Conservation (phyloP, 2,797 vertebrate species). For the Phylloscopus collybita region DNA sequence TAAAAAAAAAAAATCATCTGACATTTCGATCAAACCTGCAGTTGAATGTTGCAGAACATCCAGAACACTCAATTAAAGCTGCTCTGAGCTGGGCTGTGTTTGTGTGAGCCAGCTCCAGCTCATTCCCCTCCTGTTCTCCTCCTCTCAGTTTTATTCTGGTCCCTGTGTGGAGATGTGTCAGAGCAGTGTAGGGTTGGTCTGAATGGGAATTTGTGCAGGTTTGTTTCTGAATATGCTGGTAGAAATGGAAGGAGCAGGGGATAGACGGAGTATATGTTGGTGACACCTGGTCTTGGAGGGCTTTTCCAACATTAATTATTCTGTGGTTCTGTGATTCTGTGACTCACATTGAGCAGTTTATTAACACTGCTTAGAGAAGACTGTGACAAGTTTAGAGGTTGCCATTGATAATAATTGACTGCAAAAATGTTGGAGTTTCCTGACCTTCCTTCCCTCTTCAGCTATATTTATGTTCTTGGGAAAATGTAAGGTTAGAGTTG, state of each 20-base stretch:
- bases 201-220: background rate
- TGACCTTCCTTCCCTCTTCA: background rate
- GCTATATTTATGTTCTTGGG: background rate
- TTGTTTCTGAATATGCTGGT: background rate
- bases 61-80: constrained; percentile 30
- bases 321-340: background rate
- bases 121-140: constrained; percentile 19
- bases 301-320: background rate
- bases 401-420: background rate
- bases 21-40: background rate
- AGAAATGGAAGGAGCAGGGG: background rate
- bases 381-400: background rate
- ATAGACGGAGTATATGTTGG: background rate
- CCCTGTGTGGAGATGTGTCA: background rate
- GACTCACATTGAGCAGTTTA: background rate
- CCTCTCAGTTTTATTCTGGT: constrained; percentile 47
- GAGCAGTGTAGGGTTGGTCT: background rate
- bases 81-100: constrained; percentile 13
- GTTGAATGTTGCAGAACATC: background rate
- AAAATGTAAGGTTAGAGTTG: background rate
- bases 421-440: background rate
- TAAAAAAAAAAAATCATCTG: background rate
- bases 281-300: background rate
- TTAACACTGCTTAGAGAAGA: background rate
- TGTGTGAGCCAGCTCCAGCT: constrained; percentile 36